These are phyloP conservation scores for Cosmia pyralina DNA, from an alignment of 2,888 invertebrate species.

Conservation along the genomic window DNA sequence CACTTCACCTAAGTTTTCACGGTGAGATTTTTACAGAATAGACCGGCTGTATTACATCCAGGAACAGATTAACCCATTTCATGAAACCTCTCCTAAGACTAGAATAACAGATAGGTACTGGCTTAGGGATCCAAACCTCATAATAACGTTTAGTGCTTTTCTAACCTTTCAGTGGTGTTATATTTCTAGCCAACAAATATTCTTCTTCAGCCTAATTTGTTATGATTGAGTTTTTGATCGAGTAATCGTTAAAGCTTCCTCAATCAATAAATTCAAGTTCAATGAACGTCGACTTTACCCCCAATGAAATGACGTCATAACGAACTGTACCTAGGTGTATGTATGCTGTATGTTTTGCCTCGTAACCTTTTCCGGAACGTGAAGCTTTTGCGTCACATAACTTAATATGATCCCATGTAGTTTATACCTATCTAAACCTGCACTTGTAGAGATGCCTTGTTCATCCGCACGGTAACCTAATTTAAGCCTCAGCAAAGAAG, in stretches of 20 bases:
- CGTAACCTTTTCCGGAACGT: neutral
- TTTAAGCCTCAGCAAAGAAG: constrained; percentile 48
- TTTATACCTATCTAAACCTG: constrained; percentile 23
- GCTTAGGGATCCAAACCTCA: too few species aligned
- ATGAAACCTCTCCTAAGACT: too few species aligned
- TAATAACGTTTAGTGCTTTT: too few species aligned
- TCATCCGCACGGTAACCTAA: constrained; percentile 47
- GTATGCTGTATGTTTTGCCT: neutral
- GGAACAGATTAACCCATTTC: too few species aligned
- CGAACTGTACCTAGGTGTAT: neutral
- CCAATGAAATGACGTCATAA: neutral
- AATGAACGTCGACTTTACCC: neutral
- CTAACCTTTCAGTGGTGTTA: too few species aligned
- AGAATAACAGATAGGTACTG: too few species aligned
- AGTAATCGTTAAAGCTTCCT: neutral
- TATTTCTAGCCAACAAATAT: too few species aligned
- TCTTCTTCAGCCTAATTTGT: too few species aligned
- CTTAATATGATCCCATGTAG: constrained; percentile 7
- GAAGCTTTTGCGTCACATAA: constrained; percentile 5
- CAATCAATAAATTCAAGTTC: neutral
- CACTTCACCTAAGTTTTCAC: too few species aligned
- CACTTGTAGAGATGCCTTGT: constrained; percentile 52
- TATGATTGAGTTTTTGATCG: too few species aligned
- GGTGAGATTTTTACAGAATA: too few species aligned
- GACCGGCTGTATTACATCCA: too few species aligned